Conservation (phyloP, 2,797 vertebrate genomes). For the Carcharodon carcharias region DNA sequence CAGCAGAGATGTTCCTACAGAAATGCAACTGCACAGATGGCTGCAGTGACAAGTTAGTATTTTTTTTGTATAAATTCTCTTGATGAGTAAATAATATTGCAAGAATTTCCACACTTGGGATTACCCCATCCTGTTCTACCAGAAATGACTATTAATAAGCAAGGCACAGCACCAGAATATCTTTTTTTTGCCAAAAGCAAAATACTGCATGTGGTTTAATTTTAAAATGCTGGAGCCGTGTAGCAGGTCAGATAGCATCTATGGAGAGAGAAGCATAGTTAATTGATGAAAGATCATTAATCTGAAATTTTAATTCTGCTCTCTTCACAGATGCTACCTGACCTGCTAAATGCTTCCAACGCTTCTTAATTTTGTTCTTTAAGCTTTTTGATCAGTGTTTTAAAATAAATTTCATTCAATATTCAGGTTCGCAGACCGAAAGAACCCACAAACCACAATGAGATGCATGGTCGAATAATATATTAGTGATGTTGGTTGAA, state of each 20-base stretch:
- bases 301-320: background rate
- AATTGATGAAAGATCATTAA: background rate
- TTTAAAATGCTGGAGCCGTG: background rate
- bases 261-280: background rate
- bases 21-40: slow-evolving; percentile 80
- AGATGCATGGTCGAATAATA: background rate
- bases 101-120: background rate
- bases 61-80: background rate
- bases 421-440: background rate
- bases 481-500: background rate
- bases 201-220: too few relatives aligned
- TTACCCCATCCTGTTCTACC: background rate
- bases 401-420: background rate
- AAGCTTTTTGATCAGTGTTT: background rate
- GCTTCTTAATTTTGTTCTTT: background rate
- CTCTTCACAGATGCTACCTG: background rate
- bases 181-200: background rate
- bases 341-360: background rate
- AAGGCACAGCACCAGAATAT: background rate
- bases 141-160: background rate
- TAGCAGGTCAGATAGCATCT: background rate
- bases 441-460: background rate
- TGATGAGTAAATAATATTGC: background rate
- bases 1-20: slow-evolving; percentile 56
- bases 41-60: slow-evolving; percentile 64